A percentile compares a stretch with the other conserved stretches of the same genome.
These are phyloP conservation scores for Arbacia lixula DNA, from an alignment of 53 echinoderm and acorn worm genomes.

Conservation along the genomic window DNA sequence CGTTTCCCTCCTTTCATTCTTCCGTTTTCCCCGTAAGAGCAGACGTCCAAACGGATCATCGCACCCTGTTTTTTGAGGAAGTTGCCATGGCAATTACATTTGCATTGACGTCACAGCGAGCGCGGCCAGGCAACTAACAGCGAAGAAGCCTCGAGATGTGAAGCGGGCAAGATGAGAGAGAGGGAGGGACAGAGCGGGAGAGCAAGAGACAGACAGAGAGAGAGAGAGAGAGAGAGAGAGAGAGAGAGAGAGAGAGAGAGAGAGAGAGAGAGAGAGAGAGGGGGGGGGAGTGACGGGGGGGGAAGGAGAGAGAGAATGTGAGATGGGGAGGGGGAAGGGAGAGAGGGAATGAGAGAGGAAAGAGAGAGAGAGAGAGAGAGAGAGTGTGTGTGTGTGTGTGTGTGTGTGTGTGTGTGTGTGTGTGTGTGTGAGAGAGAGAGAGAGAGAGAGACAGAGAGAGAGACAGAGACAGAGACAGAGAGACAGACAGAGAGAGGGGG, in stretches of 20 bases:
- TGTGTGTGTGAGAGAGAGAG: background rate
- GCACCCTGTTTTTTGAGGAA: slow-evolving; percentile 62
- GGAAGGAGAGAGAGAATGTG: background rate
- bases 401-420: background rate
- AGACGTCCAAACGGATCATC: slow-evolving; percentile 60
- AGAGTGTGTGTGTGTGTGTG: background rate
- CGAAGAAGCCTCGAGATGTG: slow-evolving; percentile 33
- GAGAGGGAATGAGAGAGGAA: background rate
- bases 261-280: background rate
- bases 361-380: background rate
- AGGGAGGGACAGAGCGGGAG: background rate
- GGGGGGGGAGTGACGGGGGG: background rate
- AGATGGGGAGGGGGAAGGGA: background rate
- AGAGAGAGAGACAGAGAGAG: background rate
- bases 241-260: background rate
- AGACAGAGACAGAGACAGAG: background rate
- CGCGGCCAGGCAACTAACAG: slow-evolving; percentile 53
- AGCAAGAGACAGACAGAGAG: background rate
- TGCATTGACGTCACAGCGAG: slow-evolving; percentile 64
- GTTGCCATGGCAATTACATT: slow-evolving; percentile 58
- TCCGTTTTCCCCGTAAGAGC: slow-evolving; percentile 2
- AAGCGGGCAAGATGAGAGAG: slow-evolving; percentile 6
- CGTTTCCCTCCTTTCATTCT: no score
- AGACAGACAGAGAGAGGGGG: background rate
- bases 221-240: background rate